Evolutionary conservation across 2,113 vertebrate genomes (phyloP), one percentile per base, ranked within the genome.

Genomic region (Philantomba maxwellii): DNA sequence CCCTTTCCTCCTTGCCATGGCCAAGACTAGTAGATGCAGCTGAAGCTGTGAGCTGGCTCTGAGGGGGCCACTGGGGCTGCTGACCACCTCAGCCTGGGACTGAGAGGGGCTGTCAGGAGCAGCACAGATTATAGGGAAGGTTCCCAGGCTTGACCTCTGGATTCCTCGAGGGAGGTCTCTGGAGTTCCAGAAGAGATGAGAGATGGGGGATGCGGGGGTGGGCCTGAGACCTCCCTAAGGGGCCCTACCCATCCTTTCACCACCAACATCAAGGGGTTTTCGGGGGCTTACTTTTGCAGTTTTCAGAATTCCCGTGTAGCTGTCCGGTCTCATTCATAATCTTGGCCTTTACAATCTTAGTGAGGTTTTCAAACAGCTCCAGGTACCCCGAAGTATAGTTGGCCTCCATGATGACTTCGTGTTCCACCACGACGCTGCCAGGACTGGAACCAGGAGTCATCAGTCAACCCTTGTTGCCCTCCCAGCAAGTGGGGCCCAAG

Each of bases 271-370:
- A 19, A 28, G 49, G 51, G 9, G 6, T n/a, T n/a, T 66, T 36
- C 1, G 6, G 25, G 14, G 9, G 12, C 93, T 53, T 62, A 94
- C 92, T 7, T 93, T 21, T 26, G 39, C 89, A 97, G 0, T 4
- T 25, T 28, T 9, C 1, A 2, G 0, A 0, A 36, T 89, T 4
- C 2, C 0, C 1, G 0, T 1, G 2, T 1, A 2, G 0, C 7
- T 2, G 9, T 7, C 6, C 11, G 1, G 94, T 97, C 55, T 86
- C 86, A 2, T 57, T 70, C 2, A 14, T 23, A 78, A 94, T 88
- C 80, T 96, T 98, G 91, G 25, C 12, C 25, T 2, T 93, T 78
- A 94, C 60, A 1, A 78, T 57, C 45, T 75, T 19, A 6, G 23
- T n/a, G 49, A 97, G 87, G 43, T 80, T 60, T 10, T 2, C 8